phyloP scores from a whole-genome alignment of 2,113 vertebrate species.

The Natator depressus region DNA sequence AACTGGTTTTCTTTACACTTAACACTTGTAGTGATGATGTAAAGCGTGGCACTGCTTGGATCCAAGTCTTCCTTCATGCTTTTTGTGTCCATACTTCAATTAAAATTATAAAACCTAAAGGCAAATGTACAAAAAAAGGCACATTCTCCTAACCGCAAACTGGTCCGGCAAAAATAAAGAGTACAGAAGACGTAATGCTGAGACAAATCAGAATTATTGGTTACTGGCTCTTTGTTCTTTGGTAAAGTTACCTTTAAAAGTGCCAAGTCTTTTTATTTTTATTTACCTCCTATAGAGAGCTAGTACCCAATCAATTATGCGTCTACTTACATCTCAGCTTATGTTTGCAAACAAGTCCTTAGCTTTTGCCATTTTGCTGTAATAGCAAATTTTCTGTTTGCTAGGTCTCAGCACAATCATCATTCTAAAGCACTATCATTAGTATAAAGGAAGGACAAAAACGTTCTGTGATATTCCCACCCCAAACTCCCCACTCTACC shows the following conservation, averaged over 20 bases:
- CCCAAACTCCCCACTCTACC: slow-evolving; percentile 78
- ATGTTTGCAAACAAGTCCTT: slow-evolving; percentile 81
- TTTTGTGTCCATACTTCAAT: slow-evolving; percentile 88
- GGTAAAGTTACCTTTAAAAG: slow-evolving; percentile 96
- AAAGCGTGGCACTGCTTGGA: slow-evolving; percentile 93
- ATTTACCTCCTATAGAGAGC: slow-evolving; percentile 88
- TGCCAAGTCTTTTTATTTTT: slow-evolving; percentile 89
- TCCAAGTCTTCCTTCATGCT: slow-evolving; percentile 92
- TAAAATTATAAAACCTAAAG: slow-evolving; percentile 90
- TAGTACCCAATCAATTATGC: slow-evolving; percentile 85
- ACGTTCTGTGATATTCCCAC: slow-evolving; percentile 82
- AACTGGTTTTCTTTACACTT: slow-evolving; percentile 84
- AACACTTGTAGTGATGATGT: slow-evolving; percentile 89
- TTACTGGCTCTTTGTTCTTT: slow-evolving; percentile 95
- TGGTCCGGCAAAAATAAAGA: slow-evolving; percentile 90
- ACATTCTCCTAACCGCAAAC: slow-evolving; percentile 95
- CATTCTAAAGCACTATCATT: slow-evolving; percentile 87
- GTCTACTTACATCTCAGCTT: slow-evolving; percentile 81
- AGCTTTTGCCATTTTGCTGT: slow-evolving; percentile 83
- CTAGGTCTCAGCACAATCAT: slow-evolving; percentile 86
- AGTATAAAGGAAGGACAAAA: slow-evolving; percentile 86
- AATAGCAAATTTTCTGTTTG: slow-evolving; percentile 83
- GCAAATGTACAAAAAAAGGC: slow-evolving; percentile 97
- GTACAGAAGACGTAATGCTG: slow-evolving; percentile 85
- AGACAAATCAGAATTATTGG: slow-evolving; percentile 87